These are phyloP conservation scores for Gnathonemus echidnorhynchus DNA, from an alignment of 2,113 vertebrate genomes.

Conservation along the genomic window DNA sequence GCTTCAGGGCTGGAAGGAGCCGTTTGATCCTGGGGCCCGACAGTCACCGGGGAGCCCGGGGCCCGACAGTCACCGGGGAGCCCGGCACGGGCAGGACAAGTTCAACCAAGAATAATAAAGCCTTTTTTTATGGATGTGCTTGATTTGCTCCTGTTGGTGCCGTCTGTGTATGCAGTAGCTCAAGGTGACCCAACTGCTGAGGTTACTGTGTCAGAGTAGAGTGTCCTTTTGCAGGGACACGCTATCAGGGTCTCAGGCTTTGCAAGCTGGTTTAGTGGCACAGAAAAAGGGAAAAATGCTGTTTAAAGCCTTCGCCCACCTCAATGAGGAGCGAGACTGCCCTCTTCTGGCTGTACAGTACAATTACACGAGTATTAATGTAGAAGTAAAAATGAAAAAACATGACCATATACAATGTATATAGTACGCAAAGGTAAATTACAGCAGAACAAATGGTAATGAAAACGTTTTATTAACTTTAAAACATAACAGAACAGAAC, in stretches of 20 bases:
- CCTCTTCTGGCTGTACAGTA: neutral
- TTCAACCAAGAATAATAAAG: neutral
- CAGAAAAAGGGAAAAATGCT: neutral
- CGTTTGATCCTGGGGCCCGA: conserved; percentile 12
- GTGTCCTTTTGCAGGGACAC: neutral
- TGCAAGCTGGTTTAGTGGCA: neutral
- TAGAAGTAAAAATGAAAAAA: neutral
- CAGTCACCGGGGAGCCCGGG: no score
- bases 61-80: neutral
- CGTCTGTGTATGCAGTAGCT: neutral
- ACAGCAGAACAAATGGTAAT: neutral
- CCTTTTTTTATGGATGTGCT: neutral
- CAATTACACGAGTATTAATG: neutral
- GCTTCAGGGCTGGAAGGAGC: conserved; percentile 27
- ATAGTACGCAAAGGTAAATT: neutral
- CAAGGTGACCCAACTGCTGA: neutral
- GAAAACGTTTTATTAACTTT: neutral
- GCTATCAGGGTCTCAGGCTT: neutral
- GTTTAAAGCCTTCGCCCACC: neutral
- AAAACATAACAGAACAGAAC: neutral
- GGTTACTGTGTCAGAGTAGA: neutral
- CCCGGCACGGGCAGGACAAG: neutral
- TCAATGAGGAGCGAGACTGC: neutral
- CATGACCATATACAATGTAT: neutral
- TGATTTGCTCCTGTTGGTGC: neutral